Percentiles rank a stretch among this genome's conserved stretches.
Conservation (phyloP, 2,797 vertebrate species). For the Bryconaethiops microstoma region DNA sequence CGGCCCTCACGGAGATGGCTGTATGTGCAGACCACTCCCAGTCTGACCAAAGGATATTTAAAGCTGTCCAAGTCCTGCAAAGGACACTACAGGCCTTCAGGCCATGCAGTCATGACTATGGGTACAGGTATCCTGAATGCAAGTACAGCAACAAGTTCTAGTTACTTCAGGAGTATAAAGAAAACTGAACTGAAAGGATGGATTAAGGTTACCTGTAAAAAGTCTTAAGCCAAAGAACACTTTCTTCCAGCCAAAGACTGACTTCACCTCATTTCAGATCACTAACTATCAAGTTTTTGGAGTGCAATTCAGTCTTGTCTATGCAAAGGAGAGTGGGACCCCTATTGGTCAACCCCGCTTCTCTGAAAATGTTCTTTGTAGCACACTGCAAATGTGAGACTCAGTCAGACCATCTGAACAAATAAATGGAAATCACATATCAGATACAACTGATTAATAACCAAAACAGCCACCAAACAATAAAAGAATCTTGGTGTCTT, state of each 20-base stretch:
- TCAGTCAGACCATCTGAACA: background rate
- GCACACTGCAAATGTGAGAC: no score
- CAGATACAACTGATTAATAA: slow-evolving; percentile 74
- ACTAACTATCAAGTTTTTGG: background rate
- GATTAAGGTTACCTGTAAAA: background rate
- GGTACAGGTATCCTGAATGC: slow-evolving; percentile 85
- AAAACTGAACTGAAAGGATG: background rate
- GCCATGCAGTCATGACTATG: slow-evolving; percentile 75
- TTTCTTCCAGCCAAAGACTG: background rate
- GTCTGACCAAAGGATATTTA: slow-evolving; percentile 41
- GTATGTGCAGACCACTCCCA: slow-evolving; percentile 60
- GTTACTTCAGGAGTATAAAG: background rate
- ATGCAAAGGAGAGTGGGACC: background rate
- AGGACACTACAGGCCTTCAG: slow-evolving; percentile 72
- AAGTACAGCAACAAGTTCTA: slow-evolving; percentile 73
- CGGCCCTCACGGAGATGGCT: slow-evolving; percentile 66
- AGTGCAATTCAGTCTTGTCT: background rate
- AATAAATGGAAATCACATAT: background rate
- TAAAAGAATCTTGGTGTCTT: slow-evolving; percentile 90
- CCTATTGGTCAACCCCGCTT: background rate
- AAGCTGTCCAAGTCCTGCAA: slow-evolving; percentile 63
- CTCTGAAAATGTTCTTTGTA: background rate
- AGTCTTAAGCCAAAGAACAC: background rate
- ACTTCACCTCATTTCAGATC: background rate
- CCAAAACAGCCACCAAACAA: slow-evolving; percentile 88